These are phyloP conservation scores for Linnaemya tessellans DNA, from an alignment of 2,888 invertebrate genomes.

Conservation along the genomic window DNA sequence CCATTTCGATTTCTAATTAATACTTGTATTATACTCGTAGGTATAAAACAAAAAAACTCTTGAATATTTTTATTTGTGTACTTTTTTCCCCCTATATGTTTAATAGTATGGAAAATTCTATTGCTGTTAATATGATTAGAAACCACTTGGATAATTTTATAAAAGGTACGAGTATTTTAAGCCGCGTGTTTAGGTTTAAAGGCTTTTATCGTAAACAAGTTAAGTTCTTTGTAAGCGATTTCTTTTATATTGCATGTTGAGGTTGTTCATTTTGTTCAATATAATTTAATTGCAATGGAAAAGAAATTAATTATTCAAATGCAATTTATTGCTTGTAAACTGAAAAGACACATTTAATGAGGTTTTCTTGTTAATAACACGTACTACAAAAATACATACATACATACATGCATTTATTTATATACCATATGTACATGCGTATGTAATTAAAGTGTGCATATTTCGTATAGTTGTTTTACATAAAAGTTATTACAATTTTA, in stretches of 20 bases:
- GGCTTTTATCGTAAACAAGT: neutral
- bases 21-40: too few relatives aligned
- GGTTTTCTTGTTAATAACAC: neutral
- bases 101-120: constrained; percentile 40
- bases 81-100: constrained; percentile 36
- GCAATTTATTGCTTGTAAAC: constrained; percentile 36
- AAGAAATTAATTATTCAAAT: constrained; percentile 41
- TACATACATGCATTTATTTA: neutral
- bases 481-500: too few relatives aligned
- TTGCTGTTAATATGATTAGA: constrained; percentile 37
- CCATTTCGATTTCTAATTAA: constrained; percentile 18
- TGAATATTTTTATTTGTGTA: constrained; percentile 24
- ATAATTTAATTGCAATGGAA: constrained; percentile 16
- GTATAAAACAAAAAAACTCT: constrained; percentile 32
- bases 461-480: too few relatives aligned
- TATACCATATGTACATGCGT: too few relatives aligned
- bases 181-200: neutral
- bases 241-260: constrained; percentile 23
- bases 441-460: too few relatives aligned
- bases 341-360: constrained; percentile 14
- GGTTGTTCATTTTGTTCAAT: constrained; percentile 11
- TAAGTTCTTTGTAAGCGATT: constrained; percentile 30
- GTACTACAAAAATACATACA: neutral
- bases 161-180: constrained; percentile 30
- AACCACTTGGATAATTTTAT: constrained; percentile 21